Conservation (phyloP, 2,797 vertebrate species). For the Labeo calbasu region DNA sequence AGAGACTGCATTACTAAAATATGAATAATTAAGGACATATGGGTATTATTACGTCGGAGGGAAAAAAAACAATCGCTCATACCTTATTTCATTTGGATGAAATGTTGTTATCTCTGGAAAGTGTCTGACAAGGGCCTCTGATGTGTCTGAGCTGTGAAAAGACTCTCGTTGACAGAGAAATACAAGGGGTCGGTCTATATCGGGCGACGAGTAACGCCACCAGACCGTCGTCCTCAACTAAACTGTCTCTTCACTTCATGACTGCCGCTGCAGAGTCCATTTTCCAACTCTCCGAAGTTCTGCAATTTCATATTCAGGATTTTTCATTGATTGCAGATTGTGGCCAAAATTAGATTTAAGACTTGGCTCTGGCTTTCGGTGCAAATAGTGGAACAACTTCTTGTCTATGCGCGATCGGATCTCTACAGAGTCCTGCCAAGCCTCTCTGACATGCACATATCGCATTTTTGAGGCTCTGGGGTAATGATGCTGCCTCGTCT, state of each 20-base stretch:
- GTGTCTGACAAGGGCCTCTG: conserved; percentile 16
- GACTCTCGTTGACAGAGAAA: background rate
- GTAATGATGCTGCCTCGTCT: conserved; percentile 33
- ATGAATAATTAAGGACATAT: conserved; percentile 80
- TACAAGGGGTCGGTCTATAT: background rate
- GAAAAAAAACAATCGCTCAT: conserved; percentile 53
- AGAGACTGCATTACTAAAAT: conserved; percentile 79
- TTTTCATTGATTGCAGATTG: conserved; percentile 44
- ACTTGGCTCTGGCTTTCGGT: conserved; percentile 25
- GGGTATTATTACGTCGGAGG: conserved; percentile 71
- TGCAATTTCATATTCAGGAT: conserved; percentile 20
- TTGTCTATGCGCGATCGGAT: conserved; percentile 24
- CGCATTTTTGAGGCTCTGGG: conserved; percentile 27
- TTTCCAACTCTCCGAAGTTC: conserved; percentile 29
- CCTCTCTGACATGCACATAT: conserved; percentile 39
- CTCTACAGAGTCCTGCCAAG: conserved; percentile 22
- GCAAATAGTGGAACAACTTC: conserved; percentile 40
- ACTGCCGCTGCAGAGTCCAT: conserved; percentile 3
- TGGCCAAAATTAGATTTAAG: conserved; percentile 47
- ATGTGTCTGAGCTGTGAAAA: conserved; percentile 17
- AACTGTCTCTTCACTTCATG: conserved; percentile 11
- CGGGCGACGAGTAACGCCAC: background rate
- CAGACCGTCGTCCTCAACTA: background rate
- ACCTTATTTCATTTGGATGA: conserved; percentile 47
- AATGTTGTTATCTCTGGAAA: conserved; percentile 47